A percentile compares a stretch with the other conserved stretches of the same genome.
Evolutionary conservation across 2,888 invertebrate genomes (phyloP).

Genomic region (Graphium colonna): DNA sequence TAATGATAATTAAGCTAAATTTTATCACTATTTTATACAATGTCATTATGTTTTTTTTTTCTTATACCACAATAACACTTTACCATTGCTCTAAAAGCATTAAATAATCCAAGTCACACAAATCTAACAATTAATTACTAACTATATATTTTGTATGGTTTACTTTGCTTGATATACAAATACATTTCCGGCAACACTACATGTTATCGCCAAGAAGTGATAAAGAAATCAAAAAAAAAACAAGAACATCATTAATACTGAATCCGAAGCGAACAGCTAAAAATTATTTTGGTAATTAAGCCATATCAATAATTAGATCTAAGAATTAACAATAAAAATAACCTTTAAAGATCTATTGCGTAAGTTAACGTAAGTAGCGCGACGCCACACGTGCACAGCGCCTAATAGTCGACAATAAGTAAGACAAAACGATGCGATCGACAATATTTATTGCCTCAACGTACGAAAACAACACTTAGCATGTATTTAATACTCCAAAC

Average conservation of each 20-base stretch:
- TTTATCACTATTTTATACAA: conserved; percentile 78
- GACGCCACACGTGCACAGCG: conserved; percentile 67
- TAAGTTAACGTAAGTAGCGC: conserved; percentile 61
- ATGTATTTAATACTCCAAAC: conserved; percentile 75
- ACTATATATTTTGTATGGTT: conserved; percentile 75
- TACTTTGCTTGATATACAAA: conserved; percentile 79
- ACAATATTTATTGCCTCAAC: conserved; percentile 43
- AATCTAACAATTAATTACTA: conserved; percentile 80
- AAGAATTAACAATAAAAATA: conserved; percentile 63
- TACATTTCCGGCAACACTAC: conserved; percentile 61
- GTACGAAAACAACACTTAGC: conserved; percentile 75
- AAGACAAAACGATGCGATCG: conserved; percentile 53
- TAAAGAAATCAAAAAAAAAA: conserved; percentile 47
- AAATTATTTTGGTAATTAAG: conserved; percentile 75
- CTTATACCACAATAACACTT: conserved; percentile 79
- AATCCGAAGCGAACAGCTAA: conserved; percentile 70
- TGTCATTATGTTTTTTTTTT: conserved; percentile 74
- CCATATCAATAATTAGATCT: conserved; percentile 57
- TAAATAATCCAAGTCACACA: conserved; percentile 79
- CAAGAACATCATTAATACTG: conserved; percentile 74
- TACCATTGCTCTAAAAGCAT: conserved; percentile 77
- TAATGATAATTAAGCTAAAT: conserved; percentile 79
- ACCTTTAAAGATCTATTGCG: conserved; percentile 51
- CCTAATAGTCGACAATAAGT: conserved; percentile 43
- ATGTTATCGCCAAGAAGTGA: conserved; percentile 47